Conservation (phyloP, 2,113 vertebrate genomes). For the Cercocebus atys region DNA sequence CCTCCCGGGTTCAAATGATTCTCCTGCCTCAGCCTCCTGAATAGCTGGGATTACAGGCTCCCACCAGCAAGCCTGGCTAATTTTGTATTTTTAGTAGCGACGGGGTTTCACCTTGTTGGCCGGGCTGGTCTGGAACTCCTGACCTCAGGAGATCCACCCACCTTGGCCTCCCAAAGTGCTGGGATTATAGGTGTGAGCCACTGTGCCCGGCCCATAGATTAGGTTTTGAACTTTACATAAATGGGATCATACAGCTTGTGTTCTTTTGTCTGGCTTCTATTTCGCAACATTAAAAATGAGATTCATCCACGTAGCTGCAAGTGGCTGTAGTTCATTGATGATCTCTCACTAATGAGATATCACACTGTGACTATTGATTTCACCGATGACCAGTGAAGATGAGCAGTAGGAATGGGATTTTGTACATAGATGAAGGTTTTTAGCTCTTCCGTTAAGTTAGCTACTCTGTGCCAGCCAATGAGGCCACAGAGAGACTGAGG, state of each 20-base stretch:
- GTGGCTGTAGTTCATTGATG: not conserved
- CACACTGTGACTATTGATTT: not conserved
- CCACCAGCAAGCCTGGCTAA: accelerated
- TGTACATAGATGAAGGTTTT: not conserved
- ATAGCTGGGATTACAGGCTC: too few relatives aligned
- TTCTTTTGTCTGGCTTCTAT: not conserved
- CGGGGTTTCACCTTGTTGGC: too few relatives aligned
- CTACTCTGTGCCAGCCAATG: not conserved
- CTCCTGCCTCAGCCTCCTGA: too few relatives aligned
- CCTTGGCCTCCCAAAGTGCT: too few relatives aligned
- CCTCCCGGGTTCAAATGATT: too few relatives aligned
- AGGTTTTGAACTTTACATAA: not conserved
- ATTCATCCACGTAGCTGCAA: not conserved
- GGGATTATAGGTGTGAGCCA: too few relatives aligned
- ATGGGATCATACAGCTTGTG: not conserved
- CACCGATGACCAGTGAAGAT: not conserved
- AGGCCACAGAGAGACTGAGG: not conserved
- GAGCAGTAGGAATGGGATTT: not conserved
- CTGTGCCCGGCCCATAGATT: not conserved
- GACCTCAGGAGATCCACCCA: too few relatives aligned
- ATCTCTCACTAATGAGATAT: not conserved
- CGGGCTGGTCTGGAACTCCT: too few relatives aligned
- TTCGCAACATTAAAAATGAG: not conserved
- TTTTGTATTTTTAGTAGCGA: too few relatives aligned
- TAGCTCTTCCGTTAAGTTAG: not conserved